Conservation (phyloP, 2,113 vertebrate species). For the Vidua macroura region DNA sequence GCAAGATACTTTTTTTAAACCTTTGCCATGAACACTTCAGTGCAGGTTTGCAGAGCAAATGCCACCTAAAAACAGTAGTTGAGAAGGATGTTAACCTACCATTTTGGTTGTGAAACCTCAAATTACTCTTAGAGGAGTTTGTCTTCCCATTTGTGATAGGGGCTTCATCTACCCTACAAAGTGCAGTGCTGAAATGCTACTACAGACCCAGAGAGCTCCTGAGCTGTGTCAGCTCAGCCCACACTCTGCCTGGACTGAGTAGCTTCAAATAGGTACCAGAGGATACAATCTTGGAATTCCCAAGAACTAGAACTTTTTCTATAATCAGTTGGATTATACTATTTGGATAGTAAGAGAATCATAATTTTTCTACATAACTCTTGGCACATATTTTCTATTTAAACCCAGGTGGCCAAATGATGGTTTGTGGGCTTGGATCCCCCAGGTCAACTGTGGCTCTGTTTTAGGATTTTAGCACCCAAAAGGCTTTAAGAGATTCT, state of each 20-base stretch:
- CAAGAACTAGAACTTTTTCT: not conserved
- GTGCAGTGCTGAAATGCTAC: not conserved
- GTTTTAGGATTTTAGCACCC: not conserved
- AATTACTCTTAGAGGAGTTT: not conserved
- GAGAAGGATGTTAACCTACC: not conserved
- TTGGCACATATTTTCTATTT: not conserved
- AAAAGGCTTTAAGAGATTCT: not conserved
- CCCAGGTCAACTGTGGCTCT: not conserved
- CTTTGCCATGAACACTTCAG: not conserved
- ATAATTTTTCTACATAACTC: not conserved
- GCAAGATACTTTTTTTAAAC: not conserved
- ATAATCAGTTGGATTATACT: not conserved
- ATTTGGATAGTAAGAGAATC: not conserved
- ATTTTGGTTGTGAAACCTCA: not conserved
- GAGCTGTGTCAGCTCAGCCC: not conserved
- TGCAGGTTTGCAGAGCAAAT: not conserved
- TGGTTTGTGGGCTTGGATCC: fast-evolving
- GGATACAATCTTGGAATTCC: not conserved
- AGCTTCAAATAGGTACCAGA: not conserved
- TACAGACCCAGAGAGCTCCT: not conserved
- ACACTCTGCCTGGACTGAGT: not conserved
- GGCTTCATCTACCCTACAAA: not conserved
- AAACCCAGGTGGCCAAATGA: not conserved
- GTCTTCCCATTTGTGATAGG: not conserved
- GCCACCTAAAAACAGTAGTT: not conserved